These are phyloP conservation scores for Pseudocheirus occidentalis DNA, from an alignment of 2,797 vertebrate genomes.

Conservation along the genomic window DNA sequence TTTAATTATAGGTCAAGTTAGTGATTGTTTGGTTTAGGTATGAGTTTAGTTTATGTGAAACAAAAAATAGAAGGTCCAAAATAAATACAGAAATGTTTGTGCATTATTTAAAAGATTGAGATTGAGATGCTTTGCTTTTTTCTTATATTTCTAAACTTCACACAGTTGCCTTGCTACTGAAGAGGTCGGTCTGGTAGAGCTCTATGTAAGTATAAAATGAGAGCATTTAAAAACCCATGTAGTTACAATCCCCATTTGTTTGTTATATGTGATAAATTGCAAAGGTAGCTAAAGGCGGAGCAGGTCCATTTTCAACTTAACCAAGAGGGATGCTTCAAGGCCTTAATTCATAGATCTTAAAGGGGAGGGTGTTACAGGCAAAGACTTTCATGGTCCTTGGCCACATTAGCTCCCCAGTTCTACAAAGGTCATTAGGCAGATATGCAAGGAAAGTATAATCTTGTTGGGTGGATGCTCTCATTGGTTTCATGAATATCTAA, in stretches of 20 bases:
- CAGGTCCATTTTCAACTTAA: background rate
- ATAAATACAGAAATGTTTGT: background rate
- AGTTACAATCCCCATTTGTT: background rate
- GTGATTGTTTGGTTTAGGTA: background rate
- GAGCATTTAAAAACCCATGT: background rate
- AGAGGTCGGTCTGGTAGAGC: background rate
- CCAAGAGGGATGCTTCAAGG: background rate
- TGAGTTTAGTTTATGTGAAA: background rate
- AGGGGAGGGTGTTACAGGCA: too few species aligned
- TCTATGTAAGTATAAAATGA: background rate
- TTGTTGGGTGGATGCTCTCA: too few species aligned
- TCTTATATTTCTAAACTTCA: background rate
- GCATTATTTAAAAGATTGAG: background rate
- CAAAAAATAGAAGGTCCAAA: background rate
- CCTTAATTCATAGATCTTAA: background rate
- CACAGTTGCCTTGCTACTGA: background rate
- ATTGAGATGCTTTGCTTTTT: background rate
- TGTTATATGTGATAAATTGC: background rate
- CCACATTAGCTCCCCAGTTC: too few species aligned
- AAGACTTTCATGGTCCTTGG: too few species aligned
- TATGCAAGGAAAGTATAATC: too few species aligned
- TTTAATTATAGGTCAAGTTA: background rate
- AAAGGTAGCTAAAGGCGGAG: background rate
- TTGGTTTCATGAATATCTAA: too few species aligned
- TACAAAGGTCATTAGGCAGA: too few species aligned